phyloP scores from a whole-genome alignment of 2,113 vertebrate genomes.

The Seriola rivoliana region DNA sequence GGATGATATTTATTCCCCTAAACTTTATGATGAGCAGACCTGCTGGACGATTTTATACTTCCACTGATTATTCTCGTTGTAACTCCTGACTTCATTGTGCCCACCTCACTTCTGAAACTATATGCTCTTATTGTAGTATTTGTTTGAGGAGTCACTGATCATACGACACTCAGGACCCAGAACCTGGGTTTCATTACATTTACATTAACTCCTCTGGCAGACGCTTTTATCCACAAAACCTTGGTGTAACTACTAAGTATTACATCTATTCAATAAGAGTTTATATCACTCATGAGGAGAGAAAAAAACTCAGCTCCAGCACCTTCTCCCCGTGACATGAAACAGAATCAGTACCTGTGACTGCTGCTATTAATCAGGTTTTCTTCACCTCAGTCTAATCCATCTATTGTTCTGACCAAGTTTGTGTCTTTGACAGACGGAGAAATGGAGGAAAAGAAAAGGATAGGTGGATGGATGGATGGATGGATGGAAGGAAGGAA shows the following conservation, averaged over 20 bases:
- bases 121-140: neutral
- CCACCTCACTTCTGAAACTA: neutral
- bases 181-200: too few relatives aligned
- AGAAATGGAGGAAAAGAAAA: conserved; percentile 11
- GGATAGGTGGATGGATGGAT: conserved; percentile 1
- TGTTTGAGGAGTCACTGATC: neutral
- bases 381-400: conserved; percentile 50
- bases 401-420: conserved; percentile 45
- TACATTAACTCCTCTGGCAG: too few relatives aligned
- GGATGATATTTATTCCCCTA: neutral
- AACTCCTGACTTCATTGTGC: neutral
- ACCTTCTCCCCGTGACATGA: neutral
- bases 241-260: too few relatives aligned
- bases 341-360: neutral
- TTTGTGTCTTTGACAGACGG: conserved; percentile 10
- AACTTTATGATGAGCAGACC: neutral
- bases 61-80: neutral
- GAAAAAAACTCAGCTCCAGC: neutral
- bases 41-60: too few relatives aligned
- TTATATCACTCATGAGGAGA: neutral
- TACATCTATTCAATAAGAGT: neutral
- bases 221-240: too few relatives aligned
- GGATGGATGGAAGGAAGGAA: neutral
- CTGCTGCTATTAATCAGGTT: conserved; percentile 48
- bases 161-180: neutral